These are phyloP conservation scores for Cremastinae sp. DNA, from an alignment of 2,888 invertebrate genomes.

Conservation along the genomic window DNA sequence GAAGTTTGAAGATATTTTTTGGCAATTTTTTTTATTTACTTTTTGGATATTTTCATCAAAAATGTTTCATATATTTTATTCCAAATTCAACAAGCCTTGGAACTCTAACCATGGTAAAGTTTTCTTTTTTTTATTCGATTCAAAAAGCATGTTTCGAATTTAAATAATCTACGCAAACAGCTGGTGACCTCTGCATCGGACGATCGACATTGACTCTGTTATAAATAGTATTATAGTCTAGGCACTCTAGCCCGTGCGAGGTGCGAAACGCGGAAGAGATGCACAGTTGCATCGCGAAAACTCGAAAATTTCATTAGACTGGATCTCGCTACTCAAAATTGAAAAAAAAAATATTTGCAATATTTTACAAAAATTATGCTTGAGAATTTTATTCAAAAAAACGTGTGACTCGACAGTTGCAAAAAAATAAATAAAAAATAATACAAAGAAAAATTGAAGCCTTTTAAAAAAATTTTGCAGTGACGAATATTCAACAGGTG, in stretches of 20 bases:
- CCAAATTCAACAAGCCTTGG: constrained; percentile 1
- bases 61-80: neutral
- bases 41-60: neutral
- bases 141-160: constrained; percentile 19
- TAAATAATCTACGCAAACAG: constrained; percentile 37
- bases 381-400: too few species aligned
- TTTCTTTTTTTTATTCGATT: neutral
- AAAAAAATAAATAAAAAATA: too few species aligned
- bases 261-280: neutral
- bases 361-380: too few species aligned
- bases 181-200: constrained; percentile 49
- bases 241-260: neutral
- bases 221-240: constrained; percentile 48
- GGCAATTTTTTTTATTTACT: too few species aligned
- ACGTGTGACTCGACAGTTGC: too few species aligned
- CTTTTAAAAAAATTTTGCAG: constrained; percentile 2
- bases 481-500: too few species aligned
- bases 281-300: neutral
- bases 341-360: too few species aligned
- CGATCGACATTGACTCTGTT: constrained; percentile 44
- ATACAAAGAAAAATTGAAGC: too few species aligned
- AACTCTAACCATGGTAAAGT: neutral
- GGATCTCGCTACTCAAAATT: too few species aligned
- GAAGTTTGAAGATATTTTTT: too few species aligned
- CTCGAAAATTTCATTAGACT: neutral